A percentile compares a stretch with the other conserved stretches of the same genome.
Conservation (phyloP, 2,888 invertebrate species). For the Melanargia galathea region DNA sequence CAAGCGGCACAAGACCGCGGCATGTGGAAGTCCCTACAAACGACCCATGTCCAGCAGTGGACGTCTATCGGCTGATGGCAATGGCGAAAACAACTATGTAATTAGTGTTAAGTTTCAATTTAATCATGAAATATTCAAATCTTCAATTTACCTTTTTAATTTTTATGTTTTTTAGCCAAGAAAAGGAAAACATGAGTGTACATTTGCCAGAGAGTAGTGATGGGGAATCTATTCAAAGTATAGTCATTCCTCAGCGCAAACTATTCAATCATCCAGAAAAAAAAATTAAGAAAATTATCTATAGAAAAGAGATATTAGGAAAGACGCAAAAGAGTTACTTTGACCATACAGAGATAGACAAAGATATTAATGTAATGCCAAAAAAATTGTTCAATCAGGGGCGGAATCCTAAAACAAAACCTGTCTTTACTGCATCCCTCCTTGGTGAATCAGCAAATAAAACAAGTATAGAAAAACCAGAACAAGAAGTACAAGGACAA, state of each 20-base stretch:
- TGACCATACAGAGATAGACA: constrained; percentile 44
- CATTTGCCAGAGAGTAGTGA: constrained; percentile 71
- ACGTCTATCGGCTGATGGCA: no score
- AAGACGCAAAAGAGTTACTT: constrained; percentile 52
- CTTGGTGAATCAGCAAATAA: constrained; percentile 61
- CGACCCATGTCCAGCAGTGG: no score
- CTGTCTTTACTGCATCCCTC: constrained; percentile 60
- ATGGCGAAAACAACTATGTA: no score
- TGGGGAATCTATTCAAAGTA: constrained; percentile 69
- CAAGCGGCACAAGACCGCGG: no score
- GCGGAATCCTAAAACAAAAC: constrained; percentile 50
- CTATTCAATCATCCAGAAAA: constrained; percentile 57
- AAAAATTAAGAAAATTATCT: constrained; percentile 48
- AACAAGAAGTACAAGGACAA: constrained; percentile 49
- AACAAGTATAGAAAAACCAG: constrained; percentile 53
- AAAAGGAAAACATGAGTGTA: constrained; percentile 56
- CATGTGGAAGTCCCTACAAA: no score
- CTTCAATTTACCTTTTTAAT: neutral
- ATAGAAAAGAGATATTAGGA: constrained; percentile 54
- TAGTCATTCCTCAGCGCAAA: constrained; percentile 65
- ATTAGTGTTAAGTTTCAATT: no score
- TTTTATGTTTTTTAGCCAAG: constrained; percentile 51
- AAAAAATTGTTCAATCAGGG: constrained; percentile 59
- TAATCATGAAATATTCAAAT: no score
- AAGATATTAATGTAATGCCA: constrained; percentile 51